Percentiles rank a stretch among this genome's conserved stretches.
These are phyloP conservation scores for Sialis lutaria DNA, from an alignment of 2,888 invertebrate genomes.

Conservation along the genomic window DNA sequence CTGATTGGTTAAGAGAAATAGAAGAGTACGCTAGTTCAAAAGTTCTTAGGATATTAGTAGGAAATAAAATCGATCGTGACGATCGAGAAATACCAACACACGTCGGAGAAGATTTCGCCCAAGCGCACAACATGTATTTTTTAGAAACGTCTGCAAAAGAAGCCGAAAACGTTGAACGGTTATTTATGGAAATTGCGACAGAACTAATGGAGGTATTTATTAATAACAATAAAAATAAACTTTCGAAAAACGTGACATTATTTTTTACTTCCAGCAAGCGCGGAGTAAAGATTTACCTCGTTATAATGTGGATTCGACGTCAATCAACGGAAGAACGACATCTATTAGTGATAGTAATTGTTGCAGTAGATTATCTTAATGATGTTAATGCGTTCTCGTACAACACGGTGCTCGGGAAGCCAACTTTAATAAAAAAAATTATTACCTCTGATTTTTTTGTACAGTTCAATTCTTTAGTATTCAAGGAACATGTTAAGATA, in stretches of 20 bases:
- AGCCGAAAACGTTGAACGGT: slow-evolving; percentile 89
- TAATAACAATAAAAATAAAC: background rate
- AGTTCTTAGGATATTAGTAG: slow-evolving; percentile 85
- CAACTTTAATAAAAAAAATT: background rate
- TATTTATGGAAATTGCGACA: slow-evolving; percentile 93
- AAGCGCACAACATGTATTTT: slow-evolving; percentile 92
- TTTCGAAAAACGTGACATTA: too few species aligned
- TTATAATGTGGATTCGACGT: slow-evolving; percentile 52
- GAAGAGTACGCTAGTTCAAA: slow-evolving; percentile 94
- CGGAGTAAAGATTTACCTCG: slow-evolving; percentile 65
- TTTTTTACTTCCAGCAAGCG: slow-evolving; percentile 46
- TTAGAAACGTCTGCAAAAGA: slow-evolving; percentile 96
- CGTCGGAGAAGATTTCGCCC: slow-evolving; percentile 91
- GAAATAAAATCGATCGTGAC: slow-evolving; percentile 94
- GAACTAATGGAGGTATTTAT: slow-evolving; percentile 63
- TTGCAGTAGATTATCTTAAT: slow-evolving; percentile 29
- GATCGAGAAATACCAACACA: slow-evolving; percentile 89
- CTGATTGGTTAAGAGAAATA: slow-evolving; percentile 93
- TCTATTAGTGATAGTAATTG: slow-evolving; percentile 48
- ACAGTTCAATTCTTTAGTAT: background rate
- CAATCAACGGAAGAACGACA: slow-evolving; percentile 53
- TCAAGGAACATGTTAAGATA: too few species aligned
- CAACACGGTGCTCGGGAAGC: too few species aligned
- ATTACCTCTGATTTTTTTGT: too few species aligned
- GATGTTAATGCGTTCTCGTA: too few species aligned